Conservation (phyloP, 2,888 invertebrate species). For the Agrilus mali region DNA sequence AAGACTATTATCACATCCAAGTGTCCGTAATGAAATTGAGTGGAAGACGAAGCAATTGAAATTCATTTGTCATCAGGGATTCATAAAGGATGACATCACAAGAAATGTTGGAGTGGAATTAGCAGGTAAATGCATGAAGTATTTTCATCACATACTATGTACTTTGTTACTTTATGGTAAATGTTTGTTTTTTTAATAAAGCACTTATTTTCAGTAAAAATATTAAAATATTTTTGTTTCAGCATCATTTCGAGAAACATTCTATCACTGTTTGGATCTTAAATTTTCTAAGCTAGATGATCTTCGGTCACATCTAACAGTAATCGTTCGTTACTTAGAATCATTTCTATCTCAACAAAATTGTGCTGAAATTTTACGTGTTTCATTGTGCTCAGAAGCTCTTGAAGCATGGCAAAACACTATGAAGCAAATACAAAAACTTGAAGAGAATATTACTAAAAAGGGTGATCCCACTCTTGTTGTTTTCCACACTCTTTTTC, state of each 20-base stretch:
- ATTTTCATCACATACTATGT: no score
- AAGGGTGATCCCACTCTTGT: conserved; percentile 40
- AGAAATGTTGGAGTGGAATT: conserved; percentile 44
- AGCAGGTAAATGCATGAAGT: conserved; percentile 37
- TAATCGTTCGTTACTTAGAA: conserved; percentile 45
- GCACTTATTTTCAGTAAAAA: no score
- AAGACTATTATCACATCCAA: conserved; percentile 32
- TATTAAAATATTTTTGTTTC: conserved; percentile 26
- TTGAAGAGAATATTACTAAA: conserved; percentile 38
- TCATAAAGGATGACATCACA: conserved; percentile 42
- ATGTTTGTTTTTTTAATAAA: no score
- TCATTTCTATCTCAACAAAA: conserved; percentile 37
- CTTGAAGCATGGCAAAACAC: conserved; percentile 52
- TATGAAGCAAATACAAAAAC: conserved; percentile 39
- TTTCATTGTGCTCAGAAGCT: conserved; percentile 43
- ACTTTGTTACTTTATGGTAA: no score
- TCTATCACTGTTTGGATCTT: conserved; percentile 57
- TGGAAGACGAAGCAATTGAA: conserved; percentile 56
- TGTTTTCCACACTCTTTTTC: conserved; percentile 57
- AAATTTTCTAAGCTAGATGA: conserved; percentile 52
- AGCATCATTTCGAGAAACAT: conserved; percentile 48
- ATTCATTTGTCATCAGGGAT: conserved; percentile 49
- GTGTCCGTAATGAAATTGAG: conserved; percentile 38
- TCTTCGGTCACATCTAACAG: conserved; percentile 43
- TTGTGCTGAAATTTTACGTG: conserved; percentile 39